Percentiles rank a stretch among this genome's conserved stretches.
Conservation (phyloP, 1,140 invertebrate species). For the Drosophila mayri region DNA sequence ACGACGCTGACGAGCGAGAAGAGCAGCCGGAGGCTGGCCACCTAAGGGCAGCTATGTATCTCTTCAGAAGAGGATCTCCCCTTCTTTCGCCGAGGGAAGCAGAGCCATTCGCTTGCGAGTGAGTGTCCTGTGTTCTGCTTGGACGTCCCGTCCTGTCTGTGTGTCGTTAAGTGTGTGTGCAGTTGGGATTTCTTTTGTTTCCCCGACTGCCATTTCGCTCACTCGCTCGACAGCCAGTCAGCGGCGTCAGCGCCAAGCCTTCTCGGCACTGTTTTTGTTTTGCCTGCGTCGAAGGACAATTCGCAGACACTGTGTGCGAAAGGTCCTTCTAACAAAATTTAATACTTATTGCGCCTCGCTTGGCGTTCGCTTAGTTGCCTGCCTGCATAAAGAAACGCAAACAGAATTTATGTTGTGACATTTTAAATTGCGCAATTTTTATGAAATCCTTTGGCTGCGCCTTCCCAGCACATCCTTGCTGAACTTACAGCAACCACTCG, state of each 20-base stretch:
- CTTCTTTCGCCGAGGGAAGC: background rate
- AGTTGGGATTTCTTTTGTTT: conserved; percentile 78
- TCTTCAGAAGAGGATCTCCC: conserved; percentile 42
- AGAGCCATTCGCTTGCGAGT: conserved; percentile 43
- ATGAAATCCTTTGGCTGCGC: conserved; percentile 82
- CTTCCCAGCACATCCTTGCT: conserved; percentile 52
- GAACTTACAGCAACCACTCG: conserved; percentile 60
- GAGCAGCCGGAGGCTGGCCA: conserved; percentile 23
- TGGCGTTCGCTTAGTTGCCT: conserved; percentile 47
- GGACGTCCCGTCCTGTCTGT: conserved; percentile 43
- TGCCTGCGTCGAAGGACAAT: conserved; percentile 69
- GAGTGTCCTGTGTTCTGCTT: conserved; percentile 35
- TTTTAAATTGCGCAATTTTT: conserved; percentile 85
- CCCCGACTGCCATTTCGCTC: conserved; percentile 60
- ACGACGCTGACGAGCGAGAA: conserved; percentile 66
- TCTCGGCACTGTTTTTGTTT: conserved; percentile 50
- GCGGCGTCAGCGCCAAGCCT: conserved; percentile 64
- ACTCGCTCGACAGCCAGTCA: conserved; percentile 80
- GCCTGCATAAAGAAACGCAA: conserved; percentile 80
- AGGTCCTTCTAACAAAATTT: conserved; percentile 80
- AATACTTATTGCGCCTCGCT: conserved; percentile 76
- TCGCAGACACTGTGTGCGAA: conserved; percentile 38
- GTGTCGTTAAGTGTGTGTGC: conserved; percentile 60
- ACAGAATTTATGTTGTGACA: conserved; percentile 85
- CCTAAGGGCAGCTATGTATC: conserved; percentile 59